Percentiles rank a stretch among this genome's conserved stretches.
Conservation (phyloP, 2,797 vertebrate genomes). For the Oreortyx pictus region DNA sequence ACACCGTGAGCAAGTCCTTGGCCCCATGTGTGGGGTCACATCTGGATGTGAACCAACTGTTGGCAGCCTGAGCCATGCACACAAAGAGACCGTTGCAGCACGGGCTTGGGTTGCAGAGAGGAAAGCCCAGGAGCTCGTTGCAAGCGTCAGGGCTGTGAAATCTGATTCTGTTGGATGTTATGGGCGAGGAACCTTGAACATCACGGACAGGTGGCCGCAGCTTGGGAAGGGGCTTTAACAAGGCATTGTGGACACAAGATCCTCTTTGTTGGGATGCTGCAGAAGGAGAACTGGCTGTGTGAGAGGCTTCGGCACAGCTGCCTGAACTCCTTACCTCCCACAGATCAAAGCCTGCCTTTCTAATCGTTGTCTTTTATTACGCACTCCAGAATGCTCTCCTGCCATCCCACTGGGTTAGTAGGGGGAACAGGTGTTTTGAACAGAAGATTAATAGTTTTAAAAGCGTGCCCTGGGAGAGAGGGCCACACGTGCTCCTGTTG, state of each 20-base stretch:
- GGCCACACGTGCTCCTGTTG: background rate
- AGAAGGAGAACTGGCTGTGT: background rate
- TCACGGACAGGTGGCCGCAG: background rate
- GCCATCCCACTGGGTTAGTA: background rate
- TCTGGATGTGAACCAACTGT: constrained; percentile 34
- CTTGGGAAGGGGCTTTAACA: background rate
- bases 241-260: constrained; percentile 1
- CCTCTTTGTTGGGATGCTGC: constrained; percentile 29
- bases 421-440: background rate
- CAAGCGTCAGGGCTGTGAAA: background rate
- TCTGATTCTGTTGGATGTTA: background rate
- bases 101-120: background rate
- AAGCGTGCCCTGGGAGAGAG: background rate
- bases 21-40: background rate
- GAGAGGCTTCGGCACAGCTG: constrained; percentile 33
- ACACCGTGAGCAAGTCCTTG: background rate
- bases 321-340: background rate
- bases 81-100: constrained; percentile 32
- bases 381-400: background rate
- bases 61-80: background rate
- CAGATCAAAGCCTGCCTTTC: background rate
- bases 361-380: background rate
- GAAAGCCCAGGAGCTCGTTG: background rate
- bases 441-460: background rate
- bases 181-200: background rate